These are phyloP conservation scores for Poeciliopsis retropinna DNA, from an alignment of 2,113 vertebrate species.

Conservation along the genomic window DNA sequence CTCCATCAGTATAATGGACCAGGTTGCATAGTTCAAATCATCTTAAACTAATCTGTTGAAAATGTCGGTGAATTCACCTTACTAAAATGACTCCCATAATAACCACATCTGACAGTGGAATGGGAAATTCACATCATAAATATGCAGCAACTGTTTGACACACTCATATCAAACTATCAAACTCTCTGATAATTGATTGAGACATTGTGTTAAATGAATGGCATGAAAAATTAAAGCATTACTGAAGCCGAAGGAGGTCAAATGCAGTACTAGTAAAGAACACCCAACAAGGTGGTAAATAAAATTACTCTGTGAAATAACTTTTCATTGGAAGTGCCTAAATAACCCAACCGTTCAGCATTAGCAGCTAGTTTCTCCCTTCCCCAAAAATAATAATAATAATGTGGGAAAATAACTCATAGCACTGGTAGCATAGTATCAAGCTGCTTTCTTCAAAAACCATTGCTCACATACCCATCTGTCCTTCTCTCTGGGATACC, in stretches of 20 bases:
- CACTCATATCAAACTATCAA: background rate
- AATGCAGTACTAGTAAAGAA: background rate
- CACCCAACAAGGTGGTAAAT: background rate
- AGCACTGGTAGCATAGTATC: slow-evolving; percentile 38
- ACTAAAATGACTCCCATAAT: background rate
- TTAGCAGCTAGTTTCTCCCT: background rate
- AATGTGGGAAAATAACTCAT: slow-evolving; percentile 15
- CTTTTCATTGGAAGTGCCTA: background rate
- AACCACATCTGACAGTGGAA: background rate
- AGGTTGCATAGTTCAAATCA: background rate
- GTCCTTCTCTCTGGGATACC: slow-evolving; percentile 67
- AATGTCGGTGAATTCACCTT: background rate
- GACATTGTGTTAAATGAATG: background rate
- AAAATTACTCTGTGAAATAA: no score
- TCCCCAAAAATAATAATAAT: background rate
- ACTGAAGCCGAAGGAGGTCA: background rate
- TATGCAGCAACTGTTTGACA: background rate
- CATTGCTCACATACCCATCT: slow-evolving; percentile 63
- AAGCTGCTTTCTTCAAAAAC: slow-evolving; percentile 62
- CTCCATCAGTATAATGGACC: background rate
- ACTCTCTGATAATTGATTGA: background rate
- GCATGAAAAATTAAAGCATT: background rate
- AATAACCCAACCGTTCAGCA: slow-evolving; percentile 12
- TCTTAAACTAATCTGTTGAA: background rate
- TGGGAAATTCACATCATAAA: background rate